Evolutionary conservation across 2,113 vertebrate genomes (phyloP).

Genomic region (Globicephala melas): DNA sequence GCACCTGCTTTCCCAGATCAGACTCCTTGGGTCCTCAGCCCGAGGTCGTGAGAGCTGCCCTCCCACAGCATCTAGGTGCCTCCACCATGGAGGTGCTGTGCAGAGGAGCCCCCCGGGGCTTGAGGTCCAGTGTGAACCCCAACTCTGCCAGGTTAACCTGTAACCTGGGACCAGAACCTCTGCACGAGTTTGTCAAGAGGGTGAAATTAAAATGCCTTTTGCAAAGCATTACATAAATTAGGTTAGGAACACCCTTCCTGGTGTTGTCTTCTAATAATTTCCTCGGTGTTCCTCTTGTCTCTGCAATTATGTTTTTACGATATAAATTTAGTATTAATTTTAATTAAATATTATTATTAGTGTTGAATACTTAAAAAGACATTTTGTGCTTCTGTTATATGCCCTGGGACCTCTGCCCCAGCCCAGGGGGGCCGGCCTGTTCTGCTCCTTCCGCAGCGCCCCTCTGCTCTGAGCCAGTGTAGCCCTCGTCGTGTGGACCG

Average conservation of each 20-base stretch:
- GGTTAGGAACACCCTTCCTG: not conserved
- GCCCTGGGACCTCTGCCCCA: rapidly evolving
- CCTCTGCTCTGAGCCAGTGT: too few species aligned
- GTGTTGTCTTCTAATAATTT: not conserved
- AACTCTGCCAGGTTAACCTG: not conserved
- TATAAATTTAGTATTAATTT: not conserved
- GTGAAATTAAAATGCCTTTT: not conserved
- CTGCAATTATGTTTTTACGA: not conserved
- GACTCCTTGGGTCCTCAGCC: too few species aligned
- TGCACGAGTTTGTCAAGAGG: not conserved
- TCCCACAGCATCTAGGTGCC: too few species aligned
- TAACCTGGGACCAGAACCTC: not conserved
- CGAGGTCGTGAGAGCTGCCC: rapidly evolving
- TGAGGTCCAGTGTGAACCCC: not conserved
- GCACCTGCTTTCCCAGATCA: not conserved
- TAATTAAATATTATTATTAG: not conserved
- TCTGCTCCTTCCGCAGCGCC: not conserved
- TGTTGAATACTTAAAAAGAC: not conserved
- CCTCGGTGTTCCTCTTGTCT: not conserved
- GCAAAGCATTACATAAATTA: too few species aligned
- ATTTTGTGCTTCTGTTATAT: not conserved
- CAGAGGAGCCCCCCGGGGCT: not conserved
- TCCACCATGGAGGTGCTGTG: not conserved
- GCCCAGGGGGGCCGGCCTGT: too few species aligned
- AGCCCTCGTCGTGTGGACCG: not conserved